A percentile compares a stretch with the other conserved stretches of the same genome.
phyloP scores from a whole-genome alignment of 2,888 invertebrate species.

The Acleris sparsana region DNA sequence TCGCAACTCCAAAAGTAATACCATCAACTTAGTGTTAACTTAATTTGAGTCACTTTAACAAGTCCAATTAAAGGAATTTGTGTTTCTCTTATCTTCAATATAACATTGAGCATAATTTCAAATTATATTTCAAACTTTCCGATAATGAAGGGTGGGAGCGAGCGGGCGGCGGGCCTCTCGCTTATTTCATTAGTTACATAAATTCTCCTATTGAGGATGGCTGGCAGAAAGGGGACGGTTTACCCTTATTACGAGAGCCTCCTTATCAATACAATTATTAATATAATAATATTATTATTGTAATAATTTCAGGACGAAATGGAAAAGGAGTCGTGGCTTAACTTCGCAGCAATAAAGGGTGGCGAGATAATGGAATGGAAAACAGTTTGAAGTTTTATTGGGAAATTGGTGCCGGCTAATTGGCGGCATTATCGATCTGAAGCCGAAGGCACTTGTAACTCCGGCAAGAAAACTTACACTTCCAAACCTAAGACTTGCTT shows the following conservation, averaged over 20 bases:
- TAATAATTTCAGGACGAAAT: constrained; percentile 79
- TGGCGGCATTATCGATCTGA: constrained; percentile 80
- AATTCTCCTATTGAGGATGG: constrained; percentile 84
- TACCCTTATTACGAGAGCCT: constrained; percentile 84
- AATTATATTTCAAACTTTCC: constrained; percentile 84
- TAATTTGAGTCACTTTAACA: constrained; percentile 84
- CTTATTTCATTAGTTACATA: constrained; percentile 84
- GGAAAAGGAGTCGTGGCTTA: constrained; percentile 78
- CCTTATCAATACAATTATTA: constrained; percentile 84
- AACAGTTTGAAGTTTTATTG: constrained; percentile 84
- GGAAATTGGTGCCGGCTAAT: constrained; percentile 82
- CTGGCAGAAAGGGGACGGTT: constrained; percentile 83
- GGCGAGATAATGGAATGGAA: constrained; percentile 84
- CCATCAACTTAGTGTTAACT: constrained; percentile 84
- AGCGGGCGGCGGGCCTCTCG: constrained; percentile 72
- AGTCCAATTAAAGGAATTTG: constrained; percentile 85
- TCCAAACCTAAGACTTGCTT: no score
- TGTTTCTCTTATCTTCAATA: constrained; percentile 84
- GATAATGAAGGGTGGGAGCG: constrained; percentile 81
- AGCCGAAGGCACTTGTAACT: constrained; percentile 58
- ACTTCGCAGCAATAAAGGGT: constrained; percentile 82
- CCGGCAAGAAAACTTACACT: constrained; percentile 40
- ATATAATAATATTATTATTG: constrained; percentile 84
- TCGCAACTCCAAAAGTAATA: constrained; percentile 82
- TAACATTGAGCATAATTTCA: constrained; percentile 85